These are phyloP conservation scores for Pseudopipra pipra DNA, from an alignment of 2,113 vertebrate genomes.

Conservation along the genomic window DNA sequence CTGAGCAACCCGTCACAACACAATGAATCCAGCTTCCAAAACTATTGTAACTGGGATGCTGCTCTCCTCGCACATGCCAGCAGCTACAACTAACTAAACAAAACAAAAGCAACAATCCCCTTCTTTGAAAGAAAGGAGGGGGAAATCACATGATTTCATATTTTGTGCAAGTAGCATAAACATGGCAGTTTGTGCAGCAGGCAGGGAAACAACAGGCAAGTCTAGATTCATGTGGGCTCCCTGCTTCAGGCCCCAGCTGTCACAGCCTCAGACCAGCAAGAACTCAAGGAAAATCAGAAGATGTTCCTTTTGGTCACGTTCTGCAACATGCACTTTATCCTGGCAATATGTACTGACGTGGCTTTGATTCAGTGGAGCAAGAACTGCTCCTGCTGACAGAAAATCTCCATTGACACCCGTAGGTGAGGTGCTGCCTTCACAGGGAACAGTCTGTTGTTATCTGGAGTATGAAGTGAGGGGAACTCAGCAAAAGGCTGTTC, in stretches of 20 bases:
- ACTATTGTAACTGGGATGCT: not conserved
- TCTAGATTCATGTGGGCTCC: not conserved
- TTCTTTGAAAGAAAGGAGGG: not conserved
- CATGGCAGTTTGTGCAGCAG: not conserved
- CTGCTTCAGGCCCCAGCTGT: not conserved
- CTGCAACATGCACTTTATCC: not conserved
- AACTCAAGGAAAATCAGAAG: not conserved
- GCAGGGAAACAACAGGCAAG: not conserved
- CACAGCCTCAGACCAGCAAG: not conserved
- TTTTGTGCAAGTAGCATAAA: not conserved
- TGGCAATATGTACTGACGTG: rapidly evolving
- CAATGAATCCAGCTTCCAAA: slow-evolving; percentile 15
- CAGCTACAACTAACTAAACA: not conserved
- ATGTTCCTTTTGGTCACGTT: not conserved
- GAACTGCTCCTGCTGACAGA: not conserved
- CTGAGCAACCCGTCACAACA: slow-evolving; percentile 4
- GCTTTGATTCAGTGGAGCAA: not conserved
- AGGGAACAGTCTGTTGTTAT: not conserved
- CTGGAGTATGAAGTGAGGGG: not conserved
- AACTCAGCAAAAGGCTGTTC: not conserved
- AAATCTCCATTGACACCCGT: not conserved
- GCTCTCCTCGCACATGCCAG: not conserved
- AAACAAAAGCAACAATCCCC: not conserved
- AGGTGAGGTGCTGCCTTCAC: not conserved
- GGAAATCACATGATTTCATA: not conserved